These are phyloP conservation scores for Brienomyrus brachyistius DNA, from an alignment of 2,113 vertebrate genomes.

Conservation along the genomic window DNA sequence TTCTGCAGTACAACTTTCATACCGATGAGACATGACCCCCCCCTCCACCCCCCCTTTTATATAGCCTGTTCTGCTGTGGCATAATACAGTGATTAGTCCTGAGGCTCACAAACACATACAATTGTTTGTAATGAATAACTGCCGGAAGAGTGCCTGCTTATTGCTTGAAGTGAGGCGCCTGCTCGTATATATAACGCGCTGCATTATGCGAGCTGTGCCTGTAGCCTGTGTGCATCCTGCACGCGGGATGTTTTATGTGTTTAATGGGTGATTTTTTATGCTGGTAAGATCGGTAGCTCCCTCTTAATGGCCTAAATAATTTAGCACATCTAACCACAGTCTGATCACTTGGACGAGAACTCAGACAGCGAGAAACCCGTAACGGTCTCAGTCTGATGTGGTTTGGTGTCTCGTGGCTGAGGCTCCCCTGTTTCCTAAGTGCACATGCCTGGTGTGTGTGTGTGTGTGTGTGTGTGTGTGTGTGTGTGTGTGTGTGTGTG, in stretches of 20 bases:
- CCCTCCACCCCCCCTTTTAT: neutral
- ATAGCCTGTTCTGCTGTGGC: neutral
- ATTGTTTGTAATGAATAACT: constrained; percentile 25
- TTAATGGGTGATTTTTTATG: neutral
- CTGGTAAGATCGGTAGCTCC: neutral
- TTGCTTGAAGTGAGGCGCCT: neutral
- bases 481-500: neutral
- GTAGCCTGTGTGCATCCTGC: neutral
- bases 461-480: neutral
- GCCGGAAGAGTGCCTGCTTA: constrained; percentile 16
- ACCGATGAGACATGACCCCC: neutral
- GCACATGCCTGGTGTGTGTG: neutral
- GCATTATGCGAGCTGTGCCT: neutral
- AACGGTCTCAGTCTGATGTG: neutral
- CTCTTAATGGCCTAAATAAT: neutral
- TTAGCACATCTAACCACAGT: neutral
- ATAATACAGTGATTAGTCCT: neutral
- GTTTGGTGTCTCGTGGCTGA: neutral
- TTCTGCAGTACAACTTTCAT: neutral
- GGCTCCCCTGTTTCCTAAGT: neutral
- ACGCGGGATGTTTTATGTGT: neutral
- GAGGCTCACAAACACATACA: neutral
- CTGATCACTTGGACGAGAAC: neutral
- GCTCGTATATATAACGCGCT: neutral
- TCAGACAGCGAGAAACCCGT: neutral